Evolutionary conservation across 2,797 vertebrate species (phyloP).

Genomic region (Loriculus beryllinus): DNA sequence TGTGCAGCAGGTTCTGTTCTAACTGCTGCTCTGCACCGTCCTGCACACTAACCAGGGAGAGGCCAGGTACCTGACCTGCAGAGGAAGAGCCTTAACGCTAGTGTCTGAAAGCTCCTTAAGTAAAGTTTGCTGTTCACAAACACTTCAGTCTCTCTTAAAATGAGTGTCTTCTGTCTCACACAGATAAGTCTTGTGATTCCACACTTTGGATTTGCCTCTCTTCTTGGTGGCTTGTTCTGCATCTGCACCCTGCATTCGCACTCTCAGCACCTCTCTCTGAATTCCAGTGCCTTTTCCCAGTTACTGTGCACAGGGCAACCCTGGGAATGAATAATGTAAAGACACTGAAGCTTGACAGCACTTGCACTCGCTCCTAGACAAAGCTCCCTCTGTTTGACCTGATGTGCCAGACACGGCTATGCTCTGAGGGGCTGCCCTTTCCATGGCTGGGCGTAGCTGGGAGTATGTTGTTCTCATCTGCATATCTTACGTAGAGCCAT

Average conservation of each 20-base stretch:
- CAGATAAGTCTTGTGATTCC: constrained; percentile 75
- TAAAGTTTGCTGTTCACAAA: constrained; percentile 1
- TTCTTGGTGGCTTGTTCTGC: constrained; percentile 65
- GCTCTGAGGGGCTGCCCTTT: constrained; percentile 34
- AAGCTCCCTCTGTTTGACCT: constrained; percentile 40
- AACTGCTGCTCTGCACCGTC: neutral
- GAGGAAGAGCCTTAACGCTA: neutral
- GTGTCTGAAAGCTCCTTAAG: neutral
- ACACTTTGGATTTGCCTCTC: constrained; percentile 66
- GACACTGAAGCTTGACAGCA: neutral
- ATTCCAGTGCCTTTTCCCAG: constrained; percentile 3
- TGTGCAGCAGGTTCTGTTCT: constrained; percentile 56
- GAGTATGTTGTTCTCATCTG: constrained; percentile 35
- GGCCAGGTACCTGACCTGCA: neutral
- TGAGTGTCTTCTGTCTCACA: constrained; percentile 67
- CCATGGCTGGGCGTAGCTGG: neutral
- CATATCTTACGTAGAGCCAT: constrained; percentile 28
- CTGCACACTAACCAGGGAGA: constrained; percentile 47
- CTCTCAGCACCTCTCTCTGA: neutral
- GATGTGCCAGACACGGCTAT: constrained; percentile 44
- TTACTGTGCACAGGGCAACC: neutral
- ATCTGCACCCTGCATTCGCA: constrained; percentile 32
- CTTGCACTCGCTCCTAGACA: constrained; percentile 19
- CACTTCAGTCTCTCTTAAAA: constrained; percentile 42
- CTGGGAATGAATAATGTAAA: neutral